Evolutionary conservation across 2,113 vertebrate species (phyloP), one percentile per base, ranked within the genome.

Genomic region (Pontoporia blainvillei): DNA sequence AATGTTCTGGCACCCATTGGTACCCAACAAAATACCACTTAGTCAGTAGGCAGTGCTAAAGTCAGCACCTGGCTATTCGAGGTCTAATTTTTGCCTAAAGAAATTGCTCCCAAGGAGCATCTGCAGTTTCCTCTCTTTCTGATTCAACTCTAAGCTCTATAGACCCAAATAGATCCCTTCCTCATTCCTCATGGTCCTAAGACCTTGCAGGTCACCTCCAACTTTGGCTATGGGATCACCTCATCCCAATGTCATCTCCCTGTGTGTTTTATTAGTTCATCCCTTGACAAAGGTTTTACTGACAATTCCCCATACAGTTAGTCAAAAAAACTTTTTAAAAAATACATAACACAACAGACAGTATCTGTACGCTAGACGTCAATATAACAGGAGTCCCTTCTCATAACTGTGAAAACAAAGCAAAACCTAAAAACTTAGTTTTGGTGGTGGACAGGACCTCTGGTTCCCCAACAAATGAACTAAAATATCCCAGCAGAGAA

Each of bases 211-310:
- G 20, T 64, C 62, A 78, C 10, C 11, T n/a, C 4, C 39, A n/a
- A 0, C 20, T 81, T 52, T 54, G 14, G 27, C 46, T 52, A 0
- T 18, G 39, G 39, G 2, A 59, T 72, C 21, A 85, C 5, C 49
- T 59, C 17, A 72, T 81, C 21, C 44, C 36, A 90, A 8, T 17
- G 1, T 67, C 13, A 54, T 2, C 4, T 4, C 1, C 21, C 44
- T 88, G 41, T 25, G 13, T 29, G 39, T 36, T 9, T 41, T 54
- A 64, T 75, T 41, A 36, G 98, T 97, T 95, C 98, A 98, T 98
- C 98, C 94, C 98, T 98, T 97, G 98, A 97, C 98, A 98, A 84
- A 98, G 97, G 97, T 97, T 98, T 98, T 98, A 98, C 98, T 98
- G 98, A 98, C 97, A 98, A 98, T 95, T 98, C 98, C 97, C 97